Conservation (phyloP, 2,888 invertebrate species). For the Trichogramma evanescens region DNA sequence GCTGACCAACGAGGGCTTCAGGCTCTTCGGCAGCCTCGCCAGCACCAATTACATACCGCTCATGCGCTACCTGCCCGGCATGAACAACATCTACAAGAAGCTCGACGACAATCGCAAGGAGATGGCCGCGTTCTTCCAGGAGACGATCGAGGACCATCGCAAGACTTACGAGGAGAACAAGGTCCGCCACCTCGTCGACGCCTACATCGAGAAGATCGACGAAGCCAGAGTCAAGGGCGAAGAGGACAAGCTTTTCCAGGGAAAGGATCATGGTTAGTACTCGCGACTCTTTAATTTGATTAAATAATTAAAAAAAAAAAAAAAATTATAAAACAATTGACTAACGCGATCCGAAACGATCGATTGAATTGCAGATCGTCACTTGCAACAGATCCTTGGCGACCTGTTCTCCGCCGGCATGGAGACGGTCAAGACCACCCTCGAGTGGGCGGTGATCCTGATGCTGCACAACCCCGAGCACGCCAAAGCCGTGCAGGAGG, state of each 20-base stretch:
- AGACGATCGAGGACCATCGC: slow-evolving; percentile 75
- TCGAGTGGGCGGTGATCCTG: slow-evolving; percentile 81
- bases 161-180: slow-evolving; percentile 67
- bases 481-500: slow-evolving; percentile 76
- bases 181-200: slow-evolving; percentile 77
- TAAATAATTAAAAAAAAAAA: not conserved
- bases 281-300: not conserved
- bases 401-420: slow-evolving; percentile 88
- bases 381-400: slow-evolving; percentile 84
- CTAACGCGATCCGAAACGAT: not conserved
- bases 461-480: slow-evolving; percentile 81
- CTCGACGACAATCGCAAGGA: slow-evolving; percentile 68
- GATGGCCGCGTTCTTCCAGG: slow-evolving; percentile 78
- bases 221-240: slow-evolving; percentile 72
- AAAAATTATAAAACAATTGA: not conserved
- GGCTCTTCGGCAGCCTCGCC: slow-evolving; percentile 74
- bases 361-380: slow-evolving; percentile 60
- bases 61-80: slow-evolving; percentile 58
- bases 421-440: slow-evolving; percentile 86
- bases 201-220: slow-evolving; percentile 78
- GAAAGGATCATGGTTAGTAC: slow-evolving; percentile 74
- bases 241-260: slow-evolving; percentile 69
- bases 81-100: slow-evolving; percentile 51
- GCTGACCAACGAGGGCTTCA: slow-evolving; percentile 88
- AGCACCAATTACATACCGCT: slow-evolving; percentile 79